Percentiles rank a stretch among this genome's conserved stretches.
Conservation (phyloP, 2,113 vertebrate genomes). For the Cryptomyrus ogoouensis region DNA sequence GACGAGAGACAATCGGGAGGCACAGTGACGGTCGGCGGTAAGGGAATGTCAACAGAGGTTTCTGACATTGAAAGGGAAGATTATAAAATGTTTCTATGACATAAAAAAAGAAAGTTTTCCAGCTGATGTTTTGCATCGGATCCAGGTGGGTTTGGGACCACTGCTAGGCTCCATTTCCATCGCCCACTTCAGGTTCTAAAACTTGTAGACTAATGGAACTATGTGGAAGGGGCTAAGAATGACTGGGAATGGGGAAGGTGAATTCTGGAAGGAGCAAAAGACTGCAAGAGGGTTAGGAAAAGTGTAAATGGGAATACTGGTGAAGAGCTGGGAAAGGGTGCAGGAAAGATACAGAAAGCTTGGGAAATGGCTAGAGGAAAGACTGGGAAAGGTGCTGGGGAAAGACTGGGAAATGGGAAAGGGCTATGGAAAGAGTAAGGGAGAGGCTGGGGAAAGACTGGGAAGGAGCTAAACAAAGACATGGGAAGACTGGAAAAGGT, state of each 20-base stretch:
- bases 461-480: background rate
- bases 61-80: conserved; percentile 31
- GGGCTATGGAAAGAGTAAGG: background rate
- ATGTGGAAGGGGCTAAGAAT: background rate
- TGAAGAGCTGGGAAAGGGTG: background rate
- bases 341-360: background rate
- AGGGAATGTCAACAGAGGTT: conserved; percentile 25
- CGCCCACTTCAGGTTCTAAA: background rate
- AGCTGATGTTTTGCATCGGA: background rate
- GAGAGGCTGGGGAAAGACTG: background rate
- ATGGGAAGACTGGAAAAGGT: background rate
- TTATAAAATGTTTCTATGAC: background rate
- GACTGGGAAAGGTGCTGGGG: background rate
- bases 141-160: background rate
- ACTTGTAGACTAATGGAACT: background rate
- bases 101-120: background rate
- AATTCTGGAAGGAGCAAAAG: background rate
- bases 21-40: conserved; percentile 39
- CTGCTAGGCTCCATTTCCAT: background rate
- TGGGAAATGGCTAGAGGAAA: background rate
- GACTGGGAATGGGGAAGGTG: background rate
- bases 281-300: background rate
- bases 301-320: background rate
- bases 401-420: background rate
- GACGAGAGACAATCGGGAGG: conserved; percentile 61